These are phyloP conservation scores for Plagodis pulveraria DNA, from an alignment of 2,888 invertebrate genomes.

Conservation along the genomic window DNA sequence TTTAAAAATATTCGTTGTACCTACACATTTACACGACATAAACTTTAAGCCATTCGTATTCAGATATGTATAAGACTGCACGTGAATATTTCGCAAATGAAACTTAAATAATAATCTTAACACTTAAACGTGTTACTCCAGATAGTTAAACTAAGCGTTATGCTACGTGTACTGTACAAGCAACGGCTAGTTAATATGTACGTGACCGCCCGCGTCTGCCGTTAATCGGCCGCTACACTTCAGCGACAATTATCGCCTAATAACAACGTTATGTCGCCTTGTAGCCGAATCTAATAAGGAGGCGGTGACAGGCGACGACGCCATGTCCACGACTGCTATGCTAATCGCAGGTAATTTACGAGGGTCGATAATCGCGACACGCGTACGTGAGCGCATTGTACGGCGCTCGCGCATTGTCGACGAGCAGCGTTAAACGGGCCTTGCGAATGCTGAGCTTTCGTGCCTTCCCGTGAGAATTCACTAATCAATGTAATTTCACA, in stretches of 20 bases:
- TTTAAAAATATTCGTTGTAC: no score
- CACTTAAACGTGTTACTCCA: constrained; percentile 35
- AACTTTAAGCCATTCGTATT: constrained; percentile 33
- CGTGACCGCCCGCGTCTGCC: constrained; percentile 59
- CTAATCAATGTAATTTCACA: constrained; percentile 54
- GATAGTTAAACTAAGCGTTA: constrained; percentile 43
- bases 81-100: constrained; percentile 29
- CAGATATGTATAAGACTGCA: constrained; percentile 30
- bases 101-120: constrained; percentile 37
- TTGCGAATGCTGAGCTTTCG: constrained; percentile 49
- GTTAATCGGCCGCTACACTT: constrained; percentile 81
- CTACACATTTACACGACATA: background rate
- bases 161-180: constrained; percentile 46
- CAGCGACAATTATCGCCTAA: constrained; percentile 79
- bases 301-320: constrained; percentile 58
- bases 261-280: constrained; percentile 70
- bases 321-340: constrained; percentile 76
- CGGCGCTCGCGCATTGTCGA: constrained; percentile 50
- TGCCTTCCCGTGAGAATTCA: constrained; percentile 58
- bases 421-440: constrained; percentile 39
- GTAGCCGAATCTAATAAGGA: constrained; percentile 77
- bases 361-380: constrained; percentile 79
- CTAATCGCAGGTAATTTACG: constrained; percentile 81
- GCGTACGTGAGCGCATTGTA: constrained; percentile 80
- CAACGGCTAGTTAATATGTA: constrained; percentile 65